Conservation (phyloP, 2,888 invertebrate genomes). For the Chydorus sphaericus region DNA sequence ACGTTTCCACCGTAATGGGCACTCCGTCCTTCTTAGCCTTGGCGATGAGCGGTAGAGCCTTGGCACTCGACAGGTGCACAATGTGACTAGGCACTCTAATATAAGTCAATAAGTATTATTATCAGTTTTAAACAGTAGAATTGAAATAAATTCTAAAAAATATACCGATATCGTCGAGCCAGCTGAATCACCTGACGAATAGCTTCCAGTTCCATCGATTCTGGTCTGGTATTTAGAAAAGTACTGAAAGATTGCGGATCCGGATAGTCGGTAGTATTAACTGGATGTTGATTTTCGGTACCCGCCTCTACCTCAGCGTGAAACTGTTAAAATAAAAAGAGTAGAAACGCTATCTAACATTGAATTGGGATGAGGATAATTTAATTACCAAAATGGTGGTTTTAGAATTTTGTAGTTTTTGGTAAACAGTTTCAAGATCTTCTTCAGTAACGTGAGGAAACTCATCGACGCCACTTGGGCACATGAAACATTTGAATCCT, state of each 20-base stretch:
- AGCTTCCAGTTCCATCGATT: conserved; percentile 50
- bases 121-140: not conserved
- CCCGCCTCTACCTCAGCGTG: conserved; percentile 49
- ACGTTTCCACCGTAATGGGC: conserved; percentile 52
- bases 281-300: too few species aligned
- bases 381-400: conserved; percentile 45
- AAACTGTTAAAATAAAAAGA: conserved; percentile 37
- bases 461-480: conserved; percentile 51
- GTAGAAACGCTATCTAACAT: not conserved
- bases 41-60: conserved; percentile 41
- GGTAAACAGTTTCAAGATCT: conserved; percentile 42
- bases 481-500: conserved; percentile 57
- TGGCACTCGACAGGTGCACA: conserved; percentile 49
- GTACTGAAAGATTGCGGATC: too few species aligned
- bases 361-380: not conserved
- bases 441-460: conserved; percentile 43
- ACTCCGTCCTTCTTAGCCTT: conserved; percentile 38
- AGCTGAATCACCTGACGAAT: conserved; percentile 42
- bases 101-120: conserved; percentile 6
- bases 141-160: not conserved
- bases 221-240: conserved; percentile 46
- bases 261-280: too few species aligned
- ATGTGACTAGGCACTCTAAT: conserved; percentile 42
- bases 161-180: conserved; percentile 40
- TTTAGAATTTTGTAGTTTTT: conserved; percentile 41